Evolutionary conservation across 2,113 vertebrate species (phyloP).

Genomic region (Apaloderma vittatum): DNA sequence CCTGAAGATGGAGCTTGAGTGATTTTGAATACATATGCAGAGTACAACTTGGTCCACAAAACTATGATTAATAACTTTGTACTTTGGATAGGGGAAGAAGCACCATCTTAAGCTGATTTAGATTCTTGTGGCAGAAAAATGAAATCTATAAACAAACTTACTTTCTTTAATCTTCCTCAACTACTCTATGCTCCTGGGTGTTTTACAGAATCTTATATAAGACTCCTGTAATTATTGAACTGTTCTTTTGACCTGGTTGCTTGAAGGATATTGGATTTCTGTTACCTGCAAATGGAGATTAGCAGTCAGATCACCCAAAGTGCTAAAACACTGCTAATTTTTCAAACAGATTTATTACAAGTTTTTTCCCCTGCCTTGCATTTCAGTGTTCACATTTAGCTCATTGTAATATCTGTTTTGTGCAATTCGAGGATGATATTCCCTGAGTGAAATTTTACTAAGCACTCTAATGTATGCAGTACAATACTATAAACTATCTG

Average conservation of each 20-base stretch:
- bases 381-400: not conserved
- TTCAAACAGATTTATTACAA: conserved; percentile 13
- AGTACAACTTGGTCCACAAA: not conserved
- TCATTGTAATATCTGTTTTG: not conserved
- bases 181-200: conserved; percentile 50
- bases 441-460: not conserved
- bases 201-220: conserved; percentile 64
- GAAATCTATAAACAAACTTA: conserved; percentile 76
- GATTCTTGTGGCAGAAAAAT: conserved; percentile 71
- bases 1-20: conserved; percentile 68
- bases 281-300: conserved; percentile 48
- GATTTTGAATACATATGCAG: conserved; percentile 8
- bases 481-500: not conserved
- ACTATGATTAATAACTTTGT: not conserved
- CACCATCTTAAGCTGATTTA: conserved; percentile 37
- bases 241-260: conserved; percentile 59
- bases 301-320: conserved; percentile 34
- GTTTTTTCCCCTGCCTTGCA: not conserved
- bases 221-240: conserved; percentile 51
- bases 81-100: not conserved
- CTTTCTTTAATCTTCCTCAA: conserved; percentile 59
- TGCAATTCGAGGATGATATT: not conserved
- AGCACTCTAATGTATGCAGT: not conserved
- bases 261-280: conserved; percentile 56
- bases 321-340: conserved; percentile 33